Conservation (phyloP, 2,797 vertebrate species). For the Perodicticus potto region DNA sequence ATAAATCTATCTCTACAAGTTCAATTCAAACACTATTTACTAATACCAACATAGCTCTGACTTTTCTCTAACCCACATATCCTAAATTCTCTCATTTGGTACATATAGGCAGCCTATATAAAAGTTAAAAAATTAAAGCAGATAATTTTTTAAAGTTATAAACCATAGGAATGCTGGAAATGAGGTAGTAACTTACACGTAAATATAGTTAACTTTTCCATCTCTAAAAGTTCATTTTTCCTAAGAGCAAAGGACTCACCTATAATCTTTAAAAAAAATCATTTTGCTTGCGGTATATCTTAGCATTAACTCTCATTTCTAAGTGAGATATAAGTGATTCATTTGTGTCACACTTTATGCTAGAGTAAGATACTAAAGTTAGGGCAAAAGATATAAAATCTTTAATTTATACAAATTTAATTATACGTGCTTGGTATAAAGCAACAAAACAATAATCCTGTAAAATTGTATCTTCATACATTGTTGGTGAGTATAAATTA, state of each 20-base stretch:
- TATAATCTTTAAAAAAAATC: neutral
- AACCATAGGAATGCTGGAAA: conserved; percentile 37
- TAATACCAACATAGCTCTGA: conserved; percentile 9
- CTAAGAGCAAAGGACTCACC: conserved; percentile 40
- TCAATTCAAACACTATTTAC: conserved; percentile 8
- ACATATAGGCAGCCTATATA: neutral
- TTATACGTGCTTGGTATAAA: neutral
- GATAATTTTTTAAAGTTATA: conserved; percentile 43
- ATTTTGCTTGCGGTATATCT: neutral
- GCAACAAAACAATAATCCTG: neutral
- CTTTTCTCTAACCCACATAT: neutral
- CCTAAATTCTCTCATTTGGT: neutral
- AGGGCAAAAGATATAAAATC: neutral
- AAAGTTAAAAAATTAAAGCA: conserved; percentile 44
- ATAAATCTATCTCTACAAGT: conserved; percentile 23
- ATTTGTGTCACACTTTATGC: neutral
- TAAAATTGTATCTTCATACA: conserved; percentile 34
- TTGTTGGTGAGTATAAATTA: conserved; percentile 1
- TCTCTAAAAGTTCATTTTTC: conserved; percentile 12
- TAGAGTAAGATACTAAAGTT: conserved; percentile 23
- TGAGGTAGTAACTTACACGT: neutral
- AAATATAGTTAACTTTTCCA: conserved; percentile 10
- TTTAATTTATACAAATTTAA: conserved; percentile 39
- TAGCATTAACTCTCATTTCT: neutral
- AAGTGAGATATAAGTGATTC: conserved; percentile 29